Conservation (phyloP, 2,113 vertebrate genomes). For the Gadus chalcogrammus region DNA sequence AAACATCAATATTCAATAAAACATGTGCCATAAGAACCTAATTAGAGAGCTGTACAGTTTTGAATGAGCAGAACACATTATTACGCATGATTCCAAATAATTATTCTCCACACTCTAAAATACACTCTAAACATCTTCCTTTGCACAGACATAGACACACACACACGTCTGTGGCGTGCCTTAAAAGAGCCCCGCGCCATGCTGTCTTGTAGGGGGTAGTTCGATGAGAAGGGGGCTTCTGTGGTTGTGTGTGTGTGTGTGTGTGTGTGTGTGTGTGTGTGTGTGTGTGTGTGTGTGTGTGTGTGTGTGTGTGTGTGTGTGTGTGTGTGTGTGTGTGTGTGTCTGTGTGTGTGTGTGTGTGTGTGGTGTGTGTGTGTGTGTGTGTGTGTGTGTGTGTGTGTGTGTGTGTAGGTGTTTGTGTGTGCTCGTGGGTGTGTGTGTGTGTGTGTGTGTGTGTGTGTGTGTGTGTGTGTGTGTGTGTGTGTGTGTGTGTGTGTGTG, state of each 20-base stretch:
- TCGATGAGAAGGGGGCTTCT: slow-evolving; percentile 2
- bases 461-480: no score
- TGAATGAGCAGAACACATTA: not conserved
- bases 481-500: not conserved
- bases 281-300: not conserved
- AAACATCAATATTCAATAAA: no score
- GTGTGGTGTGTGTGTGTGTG: no score
- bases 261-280: not conserved
- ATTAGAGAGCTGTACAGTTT: not conserved
- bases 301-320: not conserved
- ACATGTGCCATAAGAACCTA: not conserved
- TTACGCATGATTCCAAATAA: not conserved
- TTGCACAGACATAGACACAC: not conserved
- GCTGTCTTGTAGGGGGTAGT: slow-evolving; percentile 20
- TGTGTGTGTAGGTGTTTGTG: no score
- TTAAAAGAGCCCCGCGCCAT: slow-evolving; percentile 25
- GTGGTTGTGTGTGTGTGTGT: no score
- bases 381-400: slow-evolving; percentile 4
- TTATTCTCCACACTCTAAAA: not conserved
- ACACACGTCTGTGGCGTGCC: slow-evolving; percentile 19
- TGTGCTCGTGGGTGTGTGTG: no score
- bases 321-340: not conserved
- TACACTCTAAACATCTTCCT: not conserved
- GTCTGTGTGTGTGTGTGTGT: slow-evolving; percentile 2
- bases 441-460: no score